Conservation (phyloP, 2,113 vertebrate species). For the Argyrosomus japonicus region DNA sequence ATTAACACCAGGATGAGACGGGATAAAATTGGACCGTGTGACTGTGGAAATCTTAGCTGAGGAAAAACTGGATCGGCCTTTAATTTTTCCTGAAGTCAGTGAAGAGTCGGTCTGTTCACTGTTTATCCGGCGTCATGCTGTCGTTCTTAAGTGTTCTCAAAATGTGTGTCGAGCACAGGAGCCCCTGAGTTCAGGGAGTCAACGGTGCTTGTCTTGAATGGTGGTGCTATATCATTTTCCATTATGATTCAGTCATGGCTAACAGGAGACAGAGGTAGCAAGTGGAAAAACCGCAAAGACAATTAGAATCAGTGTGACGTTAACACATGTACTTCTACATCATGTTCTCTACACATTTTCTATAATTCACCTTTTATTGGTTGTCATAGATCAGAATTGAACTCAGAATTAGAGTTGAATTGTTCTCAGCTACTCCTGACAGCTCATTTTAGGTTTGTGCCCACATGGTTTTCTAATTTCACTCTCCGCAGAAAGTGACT, state of each 20-base stretch:
- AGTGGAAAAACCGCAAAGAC: not conserved
- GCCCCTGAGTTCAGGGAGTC: not conserved
- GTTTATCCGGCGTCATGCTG: not conserved
- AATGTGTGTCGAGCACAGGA: not conserved
- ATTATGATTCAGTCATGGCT: not conserved
- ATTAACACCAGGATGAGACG: conserved; percentile 6
- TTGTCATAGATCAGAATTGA: not conserved
- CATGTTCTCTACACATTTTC: not conserved
- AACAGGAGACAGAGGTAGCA: not conserved
- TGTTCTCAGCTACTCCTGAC: too few relatives aligned
- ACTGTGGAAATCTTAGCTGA: not conserved
- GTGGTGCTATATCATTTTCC: not conserved
- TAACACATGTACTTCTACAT: not conserved
- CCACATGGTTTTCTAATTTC: conserved; percentile 17
- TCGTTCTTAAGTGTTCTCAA: too few relatives aligned
- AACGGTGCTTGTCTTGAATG: not conserved
- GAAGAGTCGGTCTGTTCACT: not conserved
- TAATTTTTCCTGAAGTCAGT: not conserved
- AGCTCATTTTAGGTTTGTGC: too few relatives aligned
- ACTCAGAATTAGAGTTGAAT: not conserved
- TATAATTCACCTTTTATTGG: not conserved
- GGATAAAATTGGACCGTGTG: not conserved
- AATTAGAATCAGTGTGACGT: not conserved
- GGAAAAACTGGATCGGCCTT: not conserved
- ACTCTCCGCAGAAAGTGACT: not conserved